Evolutionary conservation across 2,888 invertebrate genomes (phyloP).

Genomic region (Rhamphomyia laevipes): DNA sequence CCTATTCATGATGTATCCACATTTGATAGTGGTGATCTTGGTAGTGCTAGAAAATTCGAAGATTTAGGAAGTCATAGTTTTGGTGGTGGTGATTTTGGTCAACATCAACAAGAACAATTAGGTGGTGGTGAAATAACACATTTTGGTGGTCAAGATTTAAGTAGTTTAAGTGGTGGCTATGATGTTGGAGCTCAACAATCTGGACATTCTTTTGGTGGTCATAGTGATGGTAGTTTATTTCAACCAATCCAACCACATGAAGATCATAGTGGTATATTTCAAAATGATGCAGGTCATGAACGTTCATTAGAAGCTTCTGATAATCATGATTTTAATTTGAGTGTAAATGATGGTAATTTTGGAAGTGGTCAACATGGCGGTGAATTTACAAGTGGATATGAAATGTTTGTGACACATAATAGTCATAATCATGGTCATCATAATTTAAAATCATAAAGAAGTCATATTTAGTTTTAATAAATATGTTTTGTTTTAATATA

Average conservation of each 20-base stretch:
- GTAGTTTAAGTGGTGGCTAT: too few relatives aligned
- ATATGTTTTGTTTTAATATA: background rate
- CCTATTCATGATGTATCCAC: too few relatives aligned
- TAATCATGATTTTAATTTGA: background rate
- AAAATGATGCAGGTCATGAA: background rate
- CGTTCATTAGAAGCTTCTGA: background rate
- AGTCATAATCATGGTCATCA: background rate
- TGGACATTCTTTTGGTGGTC: too few relatives aligned
- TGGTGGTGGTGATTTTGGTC: too few relatives aligned
- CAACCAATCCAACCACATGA: background rate
- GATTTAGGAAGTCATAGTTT: too few relatives aligned
- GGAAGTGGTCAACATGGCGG: background rate
- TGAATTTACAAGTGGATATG: background rate
- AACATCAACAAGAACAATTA: too few relatives aligned
- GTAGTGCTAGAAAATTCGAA: too few relatives aligned
- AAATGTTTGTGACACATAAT: background rate
- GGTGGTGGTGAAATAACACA: too few relatives aligned
- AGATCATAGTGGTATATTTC: background rate
- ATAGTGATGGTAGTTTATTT: background rate
- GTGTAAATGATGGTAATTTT: background rate
- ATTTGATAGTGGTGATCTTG: too few relatives aligned
- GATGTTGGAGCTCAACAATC: too few relatives aligned
- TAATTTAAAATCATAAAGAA: too few relatives aligned
- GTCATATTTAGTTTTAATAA: background rate
- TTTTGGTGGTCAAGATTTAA: too few relatives aligned